These are phyloP conservation scores for Choristoneura fumiferana DNA, from an alignment of 1,140 invertebrate species.

Conservation along the genomic window DNA sequence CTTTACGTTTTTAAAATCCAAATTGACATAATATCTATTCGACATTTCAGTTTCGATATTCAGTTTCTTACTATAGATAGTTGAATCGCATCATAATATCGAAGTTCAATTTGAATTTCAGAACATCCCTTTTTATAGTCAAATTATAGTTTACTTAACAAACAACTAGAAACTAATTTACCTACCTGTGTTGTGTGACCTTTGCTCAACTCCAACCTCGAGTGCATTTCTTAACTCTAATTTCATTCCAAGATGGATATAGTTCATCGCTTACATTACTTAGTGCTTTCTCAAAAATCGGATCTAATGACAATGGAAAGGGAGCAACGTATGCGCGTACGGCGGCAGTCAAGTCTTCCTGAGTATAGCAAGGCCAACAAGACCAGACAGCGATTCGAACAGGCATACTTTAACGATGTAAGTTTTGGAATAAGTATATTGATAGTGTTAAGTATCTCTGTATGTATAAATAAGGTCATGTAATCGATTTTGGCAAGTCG, in stretches of 20 bases:
- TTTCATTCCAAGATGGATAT: slow-evolving; percentile 62
- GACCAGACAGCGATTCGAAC: slow-evolving; percentile 60
- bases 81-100: no score
- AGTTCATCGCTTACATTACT: slow-evolving; percentile 73
- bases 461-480: no score
- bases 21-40: no score
- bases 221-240: background rate
- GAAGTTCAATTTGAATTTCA: no score
- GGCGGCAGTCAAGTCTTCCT: slow-evolving; percentile 82
- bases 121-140: background rate
- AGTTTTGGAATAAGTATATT: slow-evolving; percentile 35
- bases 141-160: background rate
- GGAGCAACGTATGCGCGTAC: slow-evolving; percentile 75
- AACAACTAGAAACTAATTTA: background rate
- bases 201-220: slow-evolving; percentile 2
- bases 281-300: slow-evolving; percentile 74
- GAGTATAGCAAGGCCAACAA: slow-evolving; percentile 68
- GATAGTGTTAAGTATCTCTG: no score
- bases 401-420: slow-evolving; percentile 71
- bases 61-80: no score
- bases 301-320: slow-evolving; percentile 74
- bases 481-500: no score
- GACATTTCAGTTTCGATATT: no score
- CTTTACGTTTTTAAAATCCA: no score
- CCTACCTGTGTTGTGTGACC: slow-evolving; percentile 5